Conservation (phyloP, 2,888 invertebrate genomes). For the Criorhina ranunculi region DNA sequence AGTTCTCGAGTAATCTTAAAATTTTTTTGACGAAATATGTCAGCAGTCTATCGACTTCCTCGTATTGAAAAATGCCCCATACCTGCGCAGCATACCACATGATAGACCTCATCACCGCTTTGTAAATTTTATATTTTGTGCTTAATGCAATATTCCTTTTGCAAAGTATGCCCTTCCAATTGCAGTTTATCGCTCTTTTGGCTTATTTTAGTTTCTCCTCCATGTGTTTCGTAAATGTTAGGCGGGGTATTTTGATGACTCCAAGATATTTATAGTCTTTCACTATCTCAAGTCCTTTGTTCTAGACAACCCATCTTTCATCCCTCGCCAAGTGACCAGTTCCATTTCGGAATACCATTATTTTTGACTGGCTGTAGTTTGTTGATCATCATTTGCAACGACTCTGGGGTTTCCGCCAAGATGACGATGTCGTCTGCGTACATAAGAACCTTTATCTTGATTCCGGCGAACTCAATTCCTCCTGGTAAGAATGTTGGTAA, state of each 20-base stretch:
- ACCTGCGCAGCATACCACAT: constrained; percentile 1
- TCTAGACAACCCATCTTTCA: not conserved
- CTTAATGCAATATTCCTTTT: not conserved
- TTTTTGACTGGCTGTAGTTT: not conserved
- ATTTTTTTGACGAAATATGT: not conserved
- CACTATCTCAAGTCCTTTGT: not conserved
- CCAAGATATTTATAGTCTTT: no score
- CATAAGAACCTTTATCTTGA: no score
- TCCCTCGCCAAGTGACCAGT: not conserved
- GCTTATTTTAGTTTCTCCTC: no score
- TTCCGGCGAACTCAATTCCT: no score
- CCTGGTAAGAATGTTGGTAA: no score
- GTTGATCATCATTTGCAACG: no score
- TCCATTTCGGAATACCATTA: not conserved
- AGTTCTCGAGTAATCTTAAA: not conserved
- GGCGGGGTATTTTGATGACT: not conserved
- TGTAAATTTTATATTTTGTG: not conserved
- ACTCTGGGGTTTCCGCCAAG: no score
- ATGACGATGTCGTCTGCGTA: no score
- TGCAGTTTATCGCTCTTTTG: not conserved
- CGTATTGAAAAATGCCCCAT: not conserved
- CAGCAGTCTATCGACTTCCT: not conserved
- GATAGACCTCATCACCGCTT: not conserved
- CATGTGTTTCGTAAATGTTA: not conserved
- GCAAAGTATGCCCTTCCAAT: not conserved